These are phyloP conservation scores for Athene cunicularia DNA, from an alignment of 2,113 vertebrate genomes.

Conservation along the genomic window DNA sequence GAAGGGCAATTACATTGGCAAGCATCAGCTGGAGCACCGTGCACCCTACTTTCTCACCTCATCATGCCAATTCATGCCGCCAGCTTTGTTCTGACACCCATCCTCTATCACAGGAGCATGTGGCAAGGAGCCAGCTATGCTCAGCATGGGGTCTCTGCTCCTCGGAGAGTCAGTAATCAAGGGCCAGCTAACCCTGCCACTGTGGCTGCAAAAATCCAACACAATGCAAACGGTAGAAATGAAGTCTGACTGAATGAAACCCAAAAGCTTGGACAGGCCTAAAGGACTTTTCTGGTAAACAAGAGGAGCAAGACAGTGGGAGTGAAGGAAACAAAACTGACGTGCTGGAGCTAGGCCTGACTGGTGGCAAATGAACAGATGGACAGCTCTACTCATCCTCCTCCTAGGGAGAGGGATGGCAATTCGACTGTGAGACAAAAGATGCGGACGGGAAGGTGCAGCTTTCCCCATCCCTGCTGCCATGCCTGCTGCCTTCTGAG, in stretches of 20 bases:
- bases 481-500: neutral
- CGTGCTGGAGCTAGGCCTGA: neutral
- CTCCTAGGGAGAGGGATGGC: neutral
- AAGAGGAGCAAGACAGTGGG: neutral
- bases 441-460: neutral
- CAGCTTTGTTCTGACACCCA: slow-evolving; percentile 69
- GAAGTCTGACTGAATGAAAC: neutral
- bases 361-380: slow-evolving; percentile 34
- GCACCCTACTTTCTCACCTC: slow-evolving; percentile 58
- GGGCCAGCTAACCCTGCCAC: neutral
- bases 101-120: slow-evolving; percentile 39
- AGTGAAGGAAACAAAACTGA: neutral
- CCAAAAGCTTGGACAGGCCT: neutral
- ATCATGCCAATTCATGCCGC: slow-evolving; percentile 62
- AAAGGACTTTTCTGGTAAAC: neutral
- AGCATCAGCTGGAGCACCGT: slow-evolving; percentile 51
- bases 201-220: neutral
- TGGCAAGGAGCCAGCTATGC: slow-evolving; percentile 16
- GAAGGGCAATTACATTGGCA: slow-evolving; percentile 65
- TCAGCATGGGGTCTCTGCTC: neutral
- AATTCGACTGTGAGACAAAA: neutral
- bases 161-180: neutral
- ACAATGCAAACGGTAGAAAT: neutral
- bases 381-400: neutral
- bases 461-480: neutral